Conservation (phyloP, 2,888 invertebrate species). For the Trimorus sp. region DNA sequence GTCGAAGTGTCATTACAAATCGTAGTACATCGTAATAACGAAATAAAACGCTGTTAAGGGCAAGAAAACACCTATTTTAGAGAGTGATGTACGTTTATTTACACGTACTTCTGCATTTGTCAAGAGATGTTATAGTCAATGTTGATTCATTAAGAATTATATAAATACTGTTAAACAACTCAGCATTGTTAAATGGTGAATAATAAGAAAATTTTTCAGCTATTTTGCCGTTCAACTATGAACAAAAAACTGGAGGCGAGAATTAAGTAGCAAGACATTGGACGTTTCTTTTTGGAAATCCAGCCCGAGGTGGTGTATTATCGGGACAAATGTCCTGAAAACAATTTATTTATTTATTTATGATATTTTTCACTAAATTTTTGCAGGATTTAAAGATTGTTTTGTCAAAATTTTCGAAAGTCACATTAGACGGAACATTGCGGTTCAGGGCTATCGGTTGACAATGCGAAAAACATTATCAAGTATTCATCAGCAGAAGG, state of each 20-base stretch:
- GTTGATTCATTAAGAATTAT: constrained; percentile 46
- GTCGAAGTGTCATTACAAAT: constrained; percentile 23
- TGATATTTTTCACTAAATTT: no score
- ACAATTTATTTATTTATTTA: constrained; percentile 58
- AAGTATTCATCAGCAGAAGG: no score
- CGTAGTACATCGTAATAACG: constrained; percentile 27
- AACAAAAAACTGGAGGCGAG: constrained; percentile 75
- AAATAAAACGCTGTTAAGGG: constrained; percentile 6
- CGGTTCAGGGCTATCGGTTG: no score
- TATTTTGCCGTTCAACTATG: constrained; percentile 78
- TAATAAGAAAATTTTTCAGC: constrained; percentile 79
- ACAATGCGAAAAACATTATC: no score
- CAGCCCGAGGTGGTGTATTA: constrained; percentile 48
- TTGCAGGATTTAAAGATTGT: no score
- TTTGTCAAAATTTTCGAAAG: no score
- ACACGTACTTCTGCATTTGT: constrained; percentile 24
- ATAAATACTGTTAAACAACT: constrained; percentile 44
- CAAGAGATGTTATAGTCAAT: constrained; percentile 28
- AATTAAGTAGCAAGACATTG: constrained; percentile 72
- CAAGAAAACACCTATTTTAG: constrained; percentile 3
- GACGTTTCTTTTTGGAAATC: constrained; percentile 60
- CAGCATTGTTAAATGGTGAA: constrained; percentile 66
- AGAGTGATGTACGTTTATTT: constrained; percentile 22
- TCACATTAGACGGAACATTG: no score
- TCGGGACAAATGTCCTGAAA: constrained; percentile 34